phyloP scores from a whole-genome alignment of 2,888 invertebrate genomes.

The Panzeria rudis region DNA sequence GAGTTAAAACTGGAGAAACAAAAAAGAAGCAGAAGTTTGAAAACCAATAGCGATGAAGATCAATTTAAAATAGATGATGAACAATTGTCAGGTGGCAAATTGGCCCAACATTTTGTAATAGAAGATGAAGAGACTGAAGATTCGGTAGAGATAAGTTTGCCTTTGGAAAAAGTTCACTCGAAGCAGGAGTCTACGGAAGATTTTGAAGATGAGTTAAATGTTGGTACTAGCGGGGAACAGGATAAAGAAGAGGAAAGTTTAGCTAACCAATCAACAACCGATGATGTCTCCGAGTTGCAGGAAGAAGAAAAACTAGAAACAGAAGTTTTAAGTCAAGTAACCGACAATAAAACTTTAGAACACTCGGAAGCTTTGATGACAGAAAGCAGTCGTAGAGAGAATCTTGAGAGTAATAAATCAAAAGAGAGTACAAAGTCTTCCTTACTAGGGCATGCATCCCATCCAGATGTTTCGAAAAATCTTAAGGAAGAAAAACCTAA shows the following conservation, averaged over 20 bases:
- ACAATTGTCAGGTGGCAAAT: conserved; percentile 80
- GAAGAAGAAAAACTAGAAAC: conserved; percentile 77
- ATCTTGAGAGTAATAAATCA: background rate
- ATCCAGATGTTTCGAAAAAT: too few relatives aligned
- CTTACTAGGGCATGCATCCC: background rate
- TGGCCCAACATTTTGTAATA: conserved; percentile 82
- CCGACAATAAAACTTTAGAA: conserved; percentile 22
- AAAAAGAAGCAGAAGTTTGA: conserved; percentile 53
- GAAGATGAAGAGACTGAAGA: conserved; percentile 77
- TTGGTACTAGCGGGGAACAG: conserved; percentile 4
- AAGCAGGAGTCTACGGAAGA: conserved; percentile 72
- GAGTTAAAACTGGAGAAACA: conserved; percentile 29
- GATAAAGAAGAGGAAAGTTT: conserved; percentile 75
- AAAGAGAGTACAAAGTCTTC: background rate
- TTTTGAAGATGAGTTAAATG: conserved; percentile 49
- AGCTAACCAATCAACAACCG: conserved; percentile 82
- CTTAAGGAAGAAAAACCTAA: conserved; percentile 37
- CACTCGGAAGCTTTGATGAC: background rate
- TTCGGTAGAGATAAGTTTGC: conserved; percentile 76
- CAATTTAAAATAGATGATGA: conserved; percentile 82
- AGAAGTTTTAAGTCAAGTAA: conserved; percentile 31
- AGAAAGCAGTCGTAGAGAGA: background rate
- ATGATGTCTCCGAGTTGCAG: conserved; percentile 82
- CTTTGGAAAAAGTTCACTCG: conserved; percentile 76
- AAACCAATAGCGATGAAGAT: conserved; percentile 73